phyloP scores from a whole-genome alignment of 2,113 vertebrate genomes.

The Xerus inauris region DNA sequence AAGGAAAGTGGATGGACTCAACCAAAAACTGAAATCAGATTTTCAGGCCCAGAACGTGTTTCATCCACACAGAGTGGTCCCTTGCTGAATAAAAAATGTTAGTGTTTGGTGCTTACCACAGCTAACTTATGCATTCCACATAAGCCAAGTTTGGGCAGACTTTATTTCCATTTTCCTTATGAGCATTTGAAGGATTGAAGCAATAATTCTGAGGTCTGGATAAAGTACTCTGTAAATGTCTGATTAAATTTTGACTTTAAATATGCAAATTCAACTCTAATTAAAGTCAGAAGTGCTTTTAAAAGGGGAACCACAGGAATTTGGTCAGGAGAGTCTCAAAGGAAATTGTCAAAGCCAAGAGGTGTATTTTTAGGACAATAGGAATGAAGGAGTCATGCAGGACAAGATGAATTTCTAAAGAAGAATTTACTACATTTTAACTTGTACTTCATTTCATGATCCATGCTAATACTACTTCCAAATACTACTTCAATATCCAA shows the following conservation, averaged over 20 bases:
- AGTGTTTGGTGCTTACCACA: neutral
- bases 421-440: neutral
- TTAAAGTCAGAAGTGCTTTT: conserved; percentile 32
- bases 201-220: conserved; percentile 44
- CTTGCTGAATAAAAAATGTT: conserved; percentile 41
- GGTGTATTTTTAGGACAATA: neutral
- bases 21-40: conserved; percentile 42
- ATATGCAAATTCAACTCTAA: neutral
- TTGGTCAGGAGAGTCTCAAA: neutral
- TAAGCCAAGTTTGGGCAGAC: conserved; percentile 4
- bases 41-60: neutral
- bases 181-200: neutral
- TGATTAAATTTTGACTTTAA: conserved; percentile 55
- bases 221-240: conserved; percentile 41
- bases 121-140: neutral
- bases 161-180: conserved; percentile 27
- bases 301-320: neutral
- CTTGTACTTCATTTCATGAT: neutral
- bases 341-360: neutral
- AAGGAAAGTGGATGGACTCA: neutral
- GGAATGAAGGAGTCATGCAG: neutral
- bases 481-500: neutral
- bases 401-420: neutral
- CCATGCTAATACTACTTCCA: neutral
- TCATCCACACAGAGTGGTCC: neutral